Conservation (phyloP, 2,888 invertebrate species). For the Orchestes rusci region DNA sequence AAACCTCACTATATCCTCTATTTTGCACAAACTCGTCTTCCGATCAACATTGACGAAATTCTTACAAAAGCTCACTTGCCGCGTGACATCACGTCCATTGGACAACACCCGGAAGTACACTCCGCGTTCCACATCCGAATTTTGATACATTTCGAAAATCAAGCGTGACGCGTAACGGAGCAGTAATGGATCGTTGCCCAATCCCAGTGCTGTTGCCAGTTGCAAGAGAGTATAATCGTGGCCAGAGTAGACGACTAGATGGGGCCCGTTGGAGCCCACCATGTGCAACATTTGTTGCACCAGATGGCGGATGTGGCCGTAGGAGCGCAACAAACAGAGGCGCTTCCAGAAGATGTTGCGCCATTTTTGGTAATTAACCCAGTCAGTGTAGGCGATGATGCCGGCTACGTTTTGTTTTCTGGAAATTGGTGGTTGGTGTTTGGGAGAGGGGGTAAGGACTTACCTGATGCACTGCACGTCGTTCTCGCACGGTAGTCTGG, state of each 20-base stretch:
- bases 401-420: conserved; percentile 62
- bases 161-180: conserved; percentile 78
- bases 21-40: conserved; percentile 63
- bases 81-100: conserved; percentile 82
- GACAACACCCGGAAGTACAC: conserved; percentile 78
- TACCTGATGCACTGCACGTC: conserved; percentile 44
- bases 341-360: conserved; percentile 53
- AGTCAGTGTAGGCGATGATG: conserved; percentile 74
- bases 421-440: not conserved
- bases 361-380: conserved; percentile 62
- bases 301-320: conserved; percentile 76
- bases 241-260: conserved; percentile 56
- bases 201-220: conserved; percentile 70
- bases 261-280: conserved; percentile 46
- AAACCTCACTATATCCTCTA: conserved; percentile 81
- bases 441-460: too few species aligned
- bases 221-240: conserved; percentile 89
- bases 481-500: conserved; percentile 67
- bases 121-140: conserved; percentile 52
- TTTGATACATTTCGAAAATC: conserved; percentile 80
- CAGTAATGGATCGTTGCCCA: conserved; percentile 56
- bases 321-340: conserved; percentile 66
- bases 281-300: conserved; percentile 75
- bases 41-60: conserved; percentile 49
- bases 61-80: conserved; percentile 72